Evolutionary conservation across 2,888 invertebrate genomes (phyloP).

Genomic region (Temnothorax unifasciatus): DNA sequence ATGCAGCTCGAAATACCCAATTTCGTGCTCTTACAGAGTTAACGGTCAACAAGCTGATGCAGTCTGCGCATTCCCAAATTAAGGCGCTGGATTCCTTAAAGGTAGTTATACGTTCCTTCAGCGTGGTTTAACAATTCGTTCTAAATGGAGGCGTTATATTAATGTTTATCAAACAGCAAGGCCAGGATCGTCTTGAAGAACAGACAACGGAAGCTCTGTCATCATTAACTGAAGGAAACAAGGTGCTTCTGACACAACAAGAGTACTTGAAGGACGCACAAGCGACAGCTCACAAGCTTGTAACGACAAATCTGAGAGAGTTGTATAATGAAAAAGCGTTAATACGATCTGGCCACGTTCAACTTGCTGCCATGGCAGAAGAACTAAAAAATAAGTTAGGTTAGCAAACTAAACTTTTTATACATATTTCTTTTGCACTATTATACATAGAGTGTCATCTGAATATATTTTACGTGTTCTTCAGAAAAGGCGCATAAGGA

Average conservation of each 20-base stretch:
- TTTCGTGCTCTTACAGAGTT: conserved; percentile 90
- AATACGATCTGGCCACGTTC: conserved; percentile 88
- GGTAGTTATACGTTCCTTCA: conserved; percentile 78
- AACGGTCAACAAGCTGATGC: conserved; percentile 89
- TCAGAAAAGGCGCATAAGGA: conserved; percentile 87
- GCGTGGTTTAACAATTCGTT: background rate
- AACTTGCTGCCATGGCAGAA: conserved; percentile 87
- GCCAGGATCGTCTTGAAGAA: conserved; percentile 86
- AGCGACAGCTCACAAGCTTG: conserved; percentile 86
- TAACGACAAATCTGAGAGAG: conserved; percentile 88
- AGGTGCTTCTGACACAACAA: conserved; percentile 87
- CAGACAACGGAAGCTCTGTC: conserved; percentile 86
- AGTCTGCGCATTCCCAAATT: conserved; percentile 87
- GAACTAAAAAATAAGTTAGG: conserved; percentile 88
- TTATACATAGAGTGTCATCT: background rate
- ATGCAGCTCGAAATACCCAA: conserved; percentile 89
- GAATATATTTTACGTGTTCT: conserved; percentile 30
- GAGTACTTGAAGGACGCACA: conserved; percentile 87
- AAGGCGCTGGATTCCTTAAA: conserved; percentile 86
- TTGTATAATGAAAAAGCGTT: conserved; percentile 88
- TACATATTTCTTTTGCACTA: background rate
- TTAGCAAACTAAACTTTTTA: conserved; percentile 71
- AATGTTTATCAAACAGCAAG: conserved; percentile 79
- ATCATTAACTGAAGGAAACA: conserved; percentile 86
- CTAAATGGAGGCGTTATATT: background rate